Evolutionary conservation across 2,113 vertebrate genomes (phyloP), one percentile per base, ranked within the genome.

Genomic region (Chaenocephalus aceratus): DNA sequence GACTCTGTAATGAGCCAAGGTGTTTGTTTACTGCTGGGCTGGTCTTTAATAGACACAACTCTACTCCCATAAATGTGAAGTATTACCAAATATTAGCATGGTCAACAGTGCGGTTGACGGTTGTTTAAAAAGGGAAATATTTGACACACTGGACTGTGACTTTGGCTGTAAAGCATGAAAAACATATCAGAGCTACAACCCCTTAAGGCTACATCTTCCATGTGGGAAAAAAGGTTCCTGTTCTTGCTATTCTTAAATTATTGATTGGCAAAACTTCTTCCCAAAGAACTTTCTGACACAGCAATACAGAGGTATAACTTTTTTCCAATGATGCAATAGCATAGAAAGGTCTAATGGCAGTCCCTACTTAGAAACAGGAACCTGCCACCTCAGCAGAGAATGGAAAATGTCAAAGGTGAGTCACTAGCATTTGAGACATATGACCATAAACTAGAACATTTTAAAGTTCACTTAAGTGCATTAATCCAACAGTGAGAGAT

Each of bases 1-100:
- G 14, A 26, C 11, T 61, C 23, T 44, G 10, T 12, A 60, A 53
- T 12, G 26, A 59, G 52, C 3, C 34, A 30, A n/a, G 26, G 10
- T 16, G 48, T 61, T 45, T 72, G 23, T 62, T 72, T 23, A 45
- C 13, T 48, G 21, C 16, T 69, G 9, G 18, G 13, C 10, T 18
- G 14, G 36, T 36, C 52, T 67, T 63, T 60, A 51, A 80, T 54
- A 18, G 57, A 72, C 54, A 54, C 56, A 80, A 15, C 30, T 52
- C 53, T 15, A 58, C 6, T 10, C 26, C 11, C 26, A 62, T 61
- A 26, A 48, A 77, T 67, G 34, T 23, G 1, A 84, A 52, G 10
- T 0, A 16, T 63, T 63, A 56, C 45, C 65, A 85, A 87, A 85
- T 75, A 87, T 80, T 75, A 59, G 48, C 65, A 72, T 6, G 41